Conservation (phyloP, 2,113 vertebrate species). For the Machaerirhynchus nigripectus region DNA sequence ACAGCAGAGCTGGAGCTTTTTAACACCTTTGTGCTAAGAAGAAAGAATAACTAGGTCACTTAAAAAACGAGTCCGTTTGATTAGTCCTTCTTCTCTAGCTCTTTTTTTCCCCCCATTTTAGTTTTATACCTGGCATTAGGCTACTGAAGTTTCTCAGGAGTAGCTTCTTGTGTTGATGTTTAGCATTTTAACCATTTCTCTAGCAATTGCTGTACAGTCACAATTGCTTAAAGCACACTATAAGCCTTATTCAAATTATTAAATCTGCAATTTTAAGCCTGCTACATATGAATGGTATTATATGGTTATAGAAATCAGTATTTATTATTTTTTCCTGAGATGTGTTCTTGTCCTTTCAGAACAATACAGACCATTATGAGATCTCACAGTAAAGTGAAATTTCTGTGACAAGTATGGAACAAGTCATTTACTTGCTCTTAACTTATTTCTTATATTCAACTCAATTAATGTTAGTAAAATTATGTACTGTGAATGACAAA, state of each 20-base stretch:
- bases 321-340: background rate
- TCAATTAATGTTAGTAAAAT: background rate
- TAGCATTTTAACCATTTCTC: background rate
- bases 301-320: background rate
- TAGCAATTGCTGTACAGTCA: background rate
- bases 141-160: background rate
- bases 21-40: background rate
- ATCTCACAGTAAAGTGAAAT: background rate
- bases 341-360: background rate
- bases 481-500: background rate
- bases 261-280: background rate
- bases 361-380: background rate
- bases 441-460: background rate
- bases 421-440: background rate
- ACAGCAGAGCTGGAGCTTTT: background rate
- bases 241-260: background rate
- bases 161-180: background rate
- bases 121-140: background rate
- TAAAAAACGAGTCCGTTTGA: background rate
- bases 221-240: background rate
- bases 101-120: background rate
- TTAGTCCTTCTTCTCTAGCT: background rate
- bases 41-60: background rate
- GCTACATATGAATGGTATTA: background rate
- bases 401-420: background rate